Percentiles rank a stretch among this genome's conserved stretches.
These are phyloP conservation scores for Galeopterus variegatus DNA, from an alignment of 2,113 vertebrate genomes.

Conservation along the genomic window DNA sequence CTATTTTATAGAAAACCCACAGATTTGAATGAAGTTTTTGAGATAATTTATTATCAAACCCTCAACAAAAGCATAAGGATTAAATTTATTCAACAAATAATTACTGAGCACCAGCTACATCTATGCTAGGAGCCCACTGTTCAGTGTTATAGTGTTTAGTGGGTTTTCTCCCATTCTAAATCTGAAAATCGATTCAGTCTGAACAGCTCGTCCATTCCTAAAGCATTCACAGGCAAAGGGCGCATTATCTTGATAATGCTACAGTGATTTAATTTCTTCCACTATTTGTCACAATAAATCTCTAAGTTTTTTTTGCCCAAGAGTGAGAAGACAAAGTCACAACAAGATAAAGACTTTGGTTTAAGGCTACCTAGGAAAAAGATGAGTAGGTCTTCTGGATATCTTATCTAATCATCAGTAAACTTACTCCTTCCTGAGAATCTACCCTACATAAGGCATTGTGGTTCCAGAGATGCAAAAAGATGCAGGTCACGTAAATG, in stretches of 20 bases:
- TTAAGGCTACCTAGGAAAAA: neutral
- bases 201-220: neutral
- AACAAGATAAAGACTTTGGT: neutral
- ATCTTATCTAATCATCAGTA: neutral
- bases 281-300: neutral
- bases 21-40: neutral
- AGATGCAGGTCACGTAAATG: neutral
- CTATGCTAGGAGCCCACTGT: neutral
- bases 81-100: neutral
- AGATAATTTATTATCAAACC: neutral
- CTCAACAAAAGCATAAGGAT: neutral
- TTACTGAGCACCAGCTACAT: neutral
- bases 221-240: neutral
- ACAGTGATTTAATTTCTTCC: neutral
- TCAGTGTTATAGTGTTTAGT: neutral
- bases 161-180: neutral
- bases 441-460: neutral
- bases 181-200: neutral
- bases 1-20: neutral
- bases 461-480: neutral
- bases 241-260: neutral
- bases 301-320: neutral
- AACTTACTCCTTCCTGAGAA: neutral
- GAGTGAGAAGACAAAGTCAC: neutral
- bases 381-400: neutral